Evolutionary conservation across 2,797 vertebrate species (phyloP).

Genomic region (Schizopygopsis malacanthus): DNA sequence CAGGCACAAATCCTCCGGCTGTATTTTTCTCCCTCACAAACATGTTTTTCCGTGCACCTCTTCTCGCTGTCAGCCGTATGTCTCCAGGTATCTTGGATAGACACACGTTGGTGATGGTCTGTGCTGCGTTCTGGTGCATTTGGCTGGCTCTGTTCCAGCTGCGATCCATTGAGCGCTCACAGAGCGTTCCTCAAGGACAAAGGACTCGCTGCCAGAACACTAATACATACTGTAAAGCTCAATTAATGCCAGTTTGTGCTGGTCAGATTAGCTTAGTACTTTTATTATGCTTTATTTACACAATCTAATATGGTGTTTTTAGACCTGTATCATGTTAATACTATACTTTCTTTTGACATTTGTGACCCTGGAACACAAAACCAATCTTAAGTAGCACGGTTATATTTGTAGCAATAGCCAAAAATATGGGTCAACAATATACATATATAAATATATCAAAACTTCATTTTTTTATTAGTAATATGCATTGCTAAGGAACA

Average conservation of each 20-base stretch:
- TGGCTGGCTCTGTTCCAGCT: conserved; percentile 34
- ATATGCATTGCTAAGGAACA: too few relatives aligned
- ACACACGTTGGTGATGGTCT: conserved; percentile 27
- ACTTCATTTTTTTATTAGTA: too few relatives aligned
- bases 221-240: conserved; percentile 41
- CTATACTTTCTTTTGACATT: background rate
- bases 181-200: conserved; percentile 58
- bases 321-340: background rate
- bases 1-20: conserved; percentile 23
- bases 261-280: background rate
- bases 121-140: conserved; percentile 23
- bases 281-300: background rate
- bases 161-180: conserved; percentile 43
- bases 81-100: conserved; percentile 29
- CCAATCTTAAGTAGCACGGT: too few relatives aligned
- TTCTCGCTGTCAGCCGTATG: conserved; percentile 11
- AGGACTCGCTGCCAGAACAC: conserved; percentile 25
- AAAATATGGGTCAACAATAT: too few relatives aligned
- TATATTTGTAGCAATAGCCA: too few relatives aligned
- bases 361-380: too few relatives aligned
- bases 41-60: background rate
- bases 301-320: background rate
- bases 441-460: too few relatives aligned
- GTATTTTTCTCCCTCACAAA: background rate
- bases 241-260: conserved; percentile 43